These are phyloP conservation scores for Myotis daubentonii DNA, from an alignment of 2,797 vertebrate genomes.

Conservation along the genomic window DNA sequence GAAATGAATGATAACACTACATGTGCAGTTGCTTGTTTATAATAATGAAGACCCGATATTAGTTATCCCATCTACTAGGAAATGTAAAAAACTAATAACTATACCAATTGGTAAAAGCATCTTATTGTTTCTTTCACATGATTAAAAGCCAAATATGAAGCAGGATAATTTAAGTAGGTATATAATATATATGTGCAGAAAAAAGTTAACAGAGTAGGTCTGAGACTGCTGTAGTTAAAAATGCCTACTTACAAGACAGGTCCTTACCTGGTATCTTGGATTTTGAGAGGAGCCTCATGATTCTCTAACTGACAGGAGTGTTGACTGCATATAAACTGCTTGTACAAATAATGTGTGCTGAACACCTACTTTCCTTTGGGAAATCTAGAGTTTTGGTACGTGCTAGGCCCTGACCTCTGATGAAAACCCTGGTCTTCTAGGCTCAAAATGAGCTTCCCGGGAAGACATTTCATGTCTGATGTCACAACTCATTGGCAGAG, in stretches of 20 bases:
- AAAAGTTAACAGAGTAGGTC: background rate
- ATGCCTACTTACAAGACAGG: background rate
- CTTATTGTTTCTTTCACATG: conserved; percentile 67
- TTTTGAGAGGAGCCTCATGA: background rate
- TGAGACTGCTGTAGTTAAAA: background rate
- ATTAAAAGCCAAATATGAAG: conserved; percentile 43
- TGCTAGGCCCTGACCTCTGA: background rate
- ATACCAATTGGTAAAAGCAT: conserved; percentile 68
- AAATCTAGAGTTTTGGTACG: background rate
- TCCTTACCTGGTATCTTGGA: background rate
- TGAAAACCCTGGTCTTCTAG: background rate
- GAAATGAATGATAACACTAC: conserved; percentile 74
- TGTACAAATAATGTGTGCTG: background rate
- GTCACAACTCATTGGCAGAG: background rate
- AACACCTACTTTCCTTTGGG: background rate
- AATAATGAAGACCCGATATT: conserved; percentile 74
- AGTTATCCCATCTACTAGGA: conserved; percentile 75
- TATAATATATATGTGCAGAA: background rate
- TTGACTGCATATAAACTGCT: background rate
- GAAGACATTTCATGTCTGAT: background rate
- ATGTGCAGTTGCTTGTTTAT: conserved; percentile 62
- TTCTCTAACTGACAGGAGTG: background rate
- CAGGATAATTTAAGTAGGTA: background rate
- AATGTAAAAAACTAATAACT: conserved; percentile 54
- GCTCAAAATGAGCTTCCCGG: background rate